Percentiles rank a stretch among this genome's conserved stretches.
phyloP scores from a whole-genome alignment of 1,140 invertebrate genomes.

The Meloidogyne hapla region DNA sequence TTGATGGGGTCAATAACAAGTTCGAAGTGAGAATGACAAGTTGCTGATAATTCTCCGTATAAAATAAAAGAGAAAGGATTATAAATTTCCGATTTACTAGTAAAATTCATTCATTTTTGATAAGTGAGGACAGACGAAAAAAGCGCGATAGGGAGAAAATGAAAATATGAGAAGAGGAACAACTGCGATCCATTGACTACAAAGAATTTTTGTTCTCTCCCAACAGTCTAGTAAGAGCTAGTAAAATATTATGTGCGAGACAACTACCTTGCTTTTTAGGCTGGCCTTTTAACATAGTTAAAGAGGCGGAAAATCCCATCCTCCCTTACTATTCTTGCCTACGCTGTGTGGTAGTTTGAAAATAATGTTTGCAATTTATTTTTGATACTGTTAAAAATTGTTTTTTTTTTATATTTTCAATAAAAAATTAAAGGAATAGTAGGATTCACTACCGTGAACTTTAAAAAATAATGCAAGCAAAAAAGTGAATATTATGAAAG shows the following conservation, averaged over 20 bases:
- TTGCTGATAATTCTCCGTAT: not conserved
- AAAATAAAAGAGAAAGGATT: not conserved
- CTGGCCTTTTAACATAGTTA: not conserved
- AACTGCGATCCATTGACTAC: not conserved
- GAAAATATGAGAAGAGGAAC: not conserved
- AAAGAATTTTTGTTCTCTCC: not conserved
- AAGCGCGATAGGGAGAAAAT: constrained; percentile 1
- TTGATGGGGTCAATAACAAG: not conserved
- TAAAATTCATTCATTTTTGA: not conserved
- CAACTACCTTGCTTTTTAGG: not conserved
- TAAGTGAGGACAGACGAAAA: not conserved
- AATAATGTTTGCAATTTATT: not conserved
- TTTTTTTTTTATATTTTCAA: not conserved
- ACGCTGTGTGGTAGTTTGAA: not conserved
- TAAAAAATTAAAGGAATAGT: too few relatives aligned
- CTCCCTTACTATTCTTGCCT: not conserved
- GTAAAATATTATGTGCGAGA: too few relatives aligned
- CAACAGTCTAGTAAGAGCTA: not conserved
- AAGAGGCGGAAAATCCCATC: not conserved
- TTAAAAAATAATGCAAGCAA: too few relatives aligned
- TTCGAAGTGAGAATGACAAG: not conserved
- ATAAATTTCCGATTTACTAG: too few relatives aligned
- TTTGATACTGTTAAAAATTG: too few relatives aligned
- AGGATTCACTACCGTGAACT: too few relatives aligned
- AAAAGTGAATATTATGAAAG: too few relatives aligned